Evolutionary conservation across 2,113 vertebrate species (phyloP).

Genomic region (Pterocles burchelli): DNA sequence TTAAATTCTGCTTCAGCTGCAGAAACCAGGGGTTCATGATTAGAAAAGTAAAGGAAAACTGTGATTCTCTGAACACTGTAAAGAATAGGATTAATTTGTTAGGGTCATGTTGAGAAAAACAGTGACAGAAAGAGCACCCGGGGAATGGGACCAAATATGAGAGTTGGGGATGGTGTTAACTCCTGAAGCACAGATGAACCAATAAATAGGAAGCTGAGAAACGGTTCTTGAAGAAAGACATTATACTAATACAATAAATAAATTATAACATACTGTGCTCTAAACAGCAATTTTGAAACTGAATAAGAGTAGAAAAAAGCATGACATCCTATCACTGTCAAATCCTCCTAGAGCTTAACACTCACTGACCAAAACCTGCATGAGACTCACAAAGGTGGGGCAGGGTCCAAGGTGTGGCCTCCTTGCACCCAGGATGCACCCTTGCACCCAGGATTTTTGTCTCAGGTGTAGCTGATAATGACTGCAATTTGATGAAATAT

Average conservation of each 20-base stretch:
- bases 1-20: neutral
- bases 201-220: neutral
- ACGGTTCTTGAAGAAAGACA: neutral
- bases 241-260: neutral
- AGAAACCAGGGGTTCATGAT: neutral
- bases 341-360: neutral
- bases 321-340: neutral
- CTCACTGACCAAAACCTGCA: neutral
- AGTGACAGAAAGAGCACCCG: neutral
- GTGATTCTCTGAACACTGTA: neutral
- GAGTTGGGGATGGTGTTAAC: neutral
- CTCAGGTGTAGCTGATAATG: neutral
- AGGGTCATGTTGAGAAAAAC: neutral
- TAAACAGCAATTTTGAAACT: neutral
- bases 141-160: neutral
- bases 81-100: neutral
- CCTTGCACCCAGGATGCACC: neutral
- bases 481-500: neutral
- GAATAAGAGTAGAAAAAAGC: neutral
- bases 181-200: neutral
- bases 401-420: neutral
- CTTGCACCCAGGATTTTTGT: neutral
- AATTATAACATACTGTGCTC: neutral
- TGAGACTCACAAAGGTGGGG: neutral
- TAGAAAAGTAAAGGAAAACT: slow-evolving; percentile 8